phyloP scores from a whole-genome alignment of 2,113 vertebrate species.

The Nyctibius bracteatus region DNA sequence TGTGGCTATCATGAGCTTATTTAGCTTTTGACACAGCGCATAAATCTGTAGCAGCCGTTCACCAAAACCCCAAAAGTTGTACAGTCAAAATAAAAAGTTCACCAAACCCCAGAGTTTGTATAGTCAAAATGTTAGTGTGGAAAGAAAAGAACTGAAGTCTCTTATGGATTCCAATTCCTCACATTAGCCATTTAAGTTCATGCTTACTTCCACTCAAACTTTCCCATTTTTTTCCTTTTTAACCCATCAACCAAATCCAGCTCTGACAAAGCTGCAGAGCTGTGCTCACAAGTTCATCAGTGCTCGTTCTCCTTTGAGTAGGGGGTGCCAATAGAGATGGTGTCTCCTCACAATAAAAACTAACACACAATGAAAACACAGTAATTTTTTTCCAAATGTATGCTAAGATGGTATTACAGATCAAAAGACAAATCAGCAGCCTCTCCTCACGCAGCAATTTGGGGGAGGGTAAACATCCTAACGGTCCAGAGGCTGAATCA shows the following conservation, averaged over 20 bases:
- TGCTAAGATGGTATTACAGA: not conserved
- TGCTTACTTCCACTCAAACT: too few relatives aligned
- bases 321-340: not conserved
- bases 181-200: not conserved
- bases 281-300: not conserved
- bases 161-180: not conserved
- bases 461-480: not conserved
- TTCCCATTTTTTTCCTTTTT: not conserved
- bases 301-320: not conserved
- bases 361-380: not conserved
- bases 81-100: too few relatives aligned
- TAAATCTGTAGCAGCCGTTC: not conserved
- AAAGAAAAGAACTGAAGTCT: not conserved
- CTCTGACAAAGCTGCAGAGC: not conserved
- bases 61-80: not conserved
- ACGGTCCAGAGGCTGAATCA: not conserved
- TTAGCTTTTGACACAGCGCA: not conserved
- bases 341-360: not conserved
- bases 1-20: not conserved
- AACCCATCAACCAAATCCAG: not conserved
- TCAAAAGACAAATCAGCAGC: not conserved
- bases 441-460: not conserved
- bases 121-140: not conserved
- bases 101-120: not conserved
- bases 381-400: not conserved